Conservation (phyloP, 2,888 invertebrate species). For the Chrysina gloriosa region DNA sequence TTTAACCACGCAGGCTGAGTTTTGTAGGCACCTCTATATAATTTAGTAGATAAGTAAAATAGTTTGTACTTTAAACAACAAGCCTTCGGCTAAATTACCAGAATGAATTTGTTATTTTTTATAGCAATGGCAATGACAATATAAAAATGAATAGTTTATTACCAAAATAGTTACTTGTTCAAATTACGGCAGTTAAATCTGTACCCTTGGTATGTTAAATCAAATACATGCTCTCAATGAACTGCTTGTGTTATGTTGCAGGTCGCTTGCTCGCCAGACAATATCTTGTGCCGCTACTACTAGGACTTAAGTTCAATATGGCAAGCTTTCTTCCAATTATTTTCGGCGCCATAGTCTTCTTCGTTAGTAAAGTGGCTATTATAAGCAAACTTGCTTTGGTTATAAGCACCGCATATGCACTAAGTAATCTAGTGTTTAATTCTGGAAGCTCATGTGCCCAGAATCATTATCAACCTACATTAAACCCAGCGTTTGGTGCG, state of each 20-base stretch:
- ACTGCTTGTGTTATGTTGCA: slow-evolving; percentile 64
- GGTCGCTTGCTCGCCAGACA: slow-evolving; percentile 78
- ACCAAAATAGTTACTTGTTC: too few species aligned
- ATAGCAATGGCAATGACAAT: too few species aligned
- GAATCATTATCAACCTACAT: slow-evolving; percentile 44
- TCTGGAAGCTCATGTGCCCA: slow-evolving; percentile 45
- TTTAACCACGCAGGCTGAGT: too few species aligned
- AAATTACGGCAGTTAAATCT: too few species aligned
- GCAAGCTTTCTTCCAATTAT: slow-evolving; percentile 79
- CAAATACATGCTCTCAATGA: background rate
- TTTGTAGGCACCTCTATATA: too few species aligned
- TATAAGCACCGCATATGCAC: slow-evolving; percentile 76
- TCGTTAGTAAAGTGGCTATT: slow-evolving; percentile 82
- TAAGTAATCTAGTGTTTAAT: slow-evolving; percentile 64
- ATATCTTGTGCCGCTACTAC: slow-evolving; percentile 79
- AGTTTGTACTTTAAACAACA: too few species aligned
- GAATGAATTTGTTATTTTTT: too few species aligned
- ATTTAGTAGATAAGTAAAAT: too few species aligned
- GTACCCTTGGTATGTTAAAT: background rate
- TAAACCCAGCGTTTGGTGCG: slow-evolving; percentile 46
- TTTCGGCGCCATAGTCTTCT: slow-evolving; percentile 76
- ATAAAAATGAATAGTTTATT: background rate
- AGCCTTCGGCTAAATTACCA: too few species aligned
- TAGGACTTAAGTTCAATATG: slow-evolving; percentile 84
- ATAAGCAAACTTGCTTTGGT: slow-evolving; percentile 80